Evolutionary conservation across 2,113 vertebrate genomes (phyloP).

Genomic region (Callaeas wilsoni): DNA sequence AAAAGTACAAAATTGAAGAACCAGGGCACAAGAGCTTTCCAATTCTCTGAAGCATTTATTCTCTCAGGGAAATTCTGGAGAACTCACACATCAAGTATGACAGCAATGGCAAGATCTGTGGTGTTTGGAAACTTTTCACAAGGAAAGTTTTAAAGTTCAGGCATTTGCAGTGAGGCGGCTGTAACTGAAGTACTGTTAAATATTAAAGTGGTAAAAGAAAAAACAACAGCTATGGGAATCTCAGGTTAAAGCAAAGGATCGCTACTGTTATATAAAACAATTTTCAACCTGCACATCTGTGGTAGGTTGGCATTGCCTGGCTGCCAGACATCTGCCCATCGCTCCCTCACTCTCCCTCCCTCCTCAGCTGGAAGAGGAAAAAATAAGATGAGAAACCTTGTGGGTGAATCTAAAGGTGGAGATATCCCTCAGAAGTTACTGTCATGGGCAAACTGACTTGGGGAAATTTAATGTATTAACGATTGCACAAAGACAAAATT

Average conservation of each 20-base stretch:
- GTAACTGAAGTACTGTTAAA: neutral
- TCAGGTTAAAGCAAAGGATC: neutral
- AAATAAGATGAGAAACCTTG: neutral
- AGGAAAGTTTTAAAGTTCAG: neutral
- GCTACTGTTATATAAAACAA: neutral
- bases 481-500: neutral
- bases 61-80: neutral
- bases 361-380: neutral
- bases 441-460: neutral
- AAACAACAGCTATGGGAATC: neutral
- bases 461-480: neutral
- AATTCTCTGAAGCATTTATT: neutral
- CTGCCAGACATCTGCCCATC: neutral
- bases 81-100: neutral
- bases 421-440: neutral
- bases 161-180: neutral
- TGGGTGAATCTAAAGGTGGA: neutral
- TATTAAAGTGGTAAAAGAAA: neutral
- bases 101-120: neutral
- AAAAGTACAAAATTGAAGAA: neutral
- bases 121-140: neutral
- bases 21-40: neutral
- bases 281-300: neutral
- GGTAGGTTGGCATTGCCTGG: neutral
- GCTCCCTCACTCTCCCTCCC: neutral